Percentiles rank a stretch among this genome's conserved stretches.
Conservation (phyloP, 2,888 invertebrate species). For the Amiota minor region DNA sequence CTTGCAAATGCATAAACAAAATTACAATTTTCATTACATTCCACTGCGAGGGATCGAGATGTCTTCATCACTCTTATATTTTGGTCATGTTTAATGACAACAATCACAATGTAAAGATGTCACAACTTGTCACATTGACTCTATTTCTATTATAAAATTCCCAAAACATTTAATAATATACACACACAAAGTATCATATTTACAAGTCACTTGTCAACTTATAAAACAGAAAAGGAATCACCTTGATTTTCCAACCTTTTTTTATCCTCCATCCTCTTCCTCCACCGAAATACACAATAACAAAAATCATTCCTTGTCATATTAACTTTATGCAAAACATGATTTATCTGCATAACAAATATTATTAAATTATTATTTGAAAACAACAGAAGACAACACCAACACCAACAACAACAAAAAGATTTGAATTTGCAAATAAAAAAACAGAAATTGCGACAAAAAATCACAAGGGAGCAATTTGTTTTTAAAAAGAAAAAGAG, state of each 20-base stretch:
- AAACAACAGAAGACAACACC: slow-evolving; percentile 33
- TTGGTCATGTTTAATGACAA: no score
- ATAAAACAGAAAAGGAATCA: slow-evolving; percentile 52
- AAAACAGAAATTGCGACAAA: slow-evolving; percentile 43
- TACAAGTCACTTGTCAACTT: slow-evolving; percentile 34
- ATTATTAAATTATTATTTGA: slow-evolving; percentile 69
- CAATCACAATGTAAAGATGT: no score
- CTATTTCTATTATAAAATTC: no score
- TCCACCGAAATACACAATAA: no score
- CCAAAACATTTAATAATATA: no score
- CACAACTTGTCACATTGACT: no score
- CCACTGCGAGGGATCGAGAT: no score
- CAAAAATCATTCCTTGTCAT: slow-evolving; percentile 49
- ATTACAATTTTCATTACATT: no score
- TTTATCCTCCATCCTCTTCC: no score
- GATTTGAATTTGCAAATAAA: slow-evolving; percentile 57
- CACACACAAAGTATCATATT: no score
- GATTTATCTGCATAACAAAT: slow-evolving; percentile 70
- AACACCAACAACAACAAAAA: slow-evolving; percentile 54
- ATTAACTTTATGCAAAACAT: slow-evolving; percentile 60
- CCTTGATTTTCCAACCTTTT: slow-evolving; percentile 52
- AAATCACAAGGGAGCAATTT: slow-evolving; percentile 63
- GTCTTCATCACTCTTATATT: no score
- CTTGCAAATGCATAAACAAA: no score
- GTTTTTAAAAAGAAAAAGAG: slow-evolving; percentile 43